These are phyloP conservation scores for Antennarius striatus DNA, from an alignment of 2,113 vertebrate species.

Conservation along the genomic window DNA sequence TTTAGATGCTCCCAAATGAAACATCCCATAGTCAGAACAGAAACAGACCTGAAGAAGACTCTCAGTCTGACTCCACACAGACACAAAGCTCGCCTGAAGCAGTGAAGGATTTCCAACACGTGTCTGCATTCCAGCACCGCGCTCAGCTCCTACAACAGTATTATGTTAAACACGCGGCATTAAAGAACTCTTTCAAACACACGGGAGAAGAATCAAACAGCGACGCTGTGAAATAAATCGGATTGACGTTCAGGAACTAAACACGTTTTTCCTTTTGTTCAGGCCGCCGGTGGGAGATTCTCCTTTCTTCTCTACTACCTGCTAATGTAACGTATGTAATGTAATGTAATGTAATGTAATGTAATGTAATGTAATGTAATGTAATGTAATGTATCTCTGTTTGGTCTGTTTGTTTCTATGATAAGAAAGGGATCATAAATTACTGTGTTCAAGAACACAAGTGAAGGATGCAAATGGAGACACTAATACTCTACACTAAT, in stretches of 20 bases:
- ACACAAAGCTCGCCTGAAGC: constrained; percentile 16
- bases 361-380: too few relatives aligned
- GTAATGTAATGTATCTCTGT: too few relatives aligned
- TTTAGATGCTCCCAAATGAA: constrained; percentile 36
- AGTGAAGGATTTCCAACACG: constrained; percentile 3
- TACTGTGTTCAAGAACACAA: too few relatives aligned
- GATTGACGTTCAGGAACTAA: constrained; percentile 10
- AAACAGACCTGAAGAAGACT: constrained; percentile 13
- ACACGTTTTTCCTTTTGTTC: neutral
- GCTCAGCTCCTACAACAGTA: neutral
- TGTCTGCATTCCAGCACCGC: constrained; percentile 15
- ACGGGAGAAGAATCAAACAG: constrained; percentile 5
- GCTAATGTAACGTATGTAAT: constrained; percentile 4
- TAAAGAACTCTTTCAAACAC: neutral
- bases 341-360: too few relatives aligned
- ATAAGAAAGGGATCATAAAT: too few relatives aligned
- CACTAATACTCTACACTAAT: too few relatives aligned
- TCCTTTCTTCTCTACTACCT: neutral
- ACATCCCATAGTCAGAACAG: constrained; percentile 7
- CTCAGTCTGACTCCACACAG: constrained; percentile 13
- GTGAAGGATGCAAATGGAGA: too few relatives aligned
- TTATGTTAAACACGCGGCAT: too few relatives aligned
- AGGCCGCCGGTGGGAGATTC: neutral
- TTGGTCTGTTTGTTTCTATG: too few relatives aligned
- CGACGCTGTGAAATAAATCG: constrained; percentile 14